Conservation (phyloP, 2,113 vertebrate genomes). For the Microtus montanus region DNA sequence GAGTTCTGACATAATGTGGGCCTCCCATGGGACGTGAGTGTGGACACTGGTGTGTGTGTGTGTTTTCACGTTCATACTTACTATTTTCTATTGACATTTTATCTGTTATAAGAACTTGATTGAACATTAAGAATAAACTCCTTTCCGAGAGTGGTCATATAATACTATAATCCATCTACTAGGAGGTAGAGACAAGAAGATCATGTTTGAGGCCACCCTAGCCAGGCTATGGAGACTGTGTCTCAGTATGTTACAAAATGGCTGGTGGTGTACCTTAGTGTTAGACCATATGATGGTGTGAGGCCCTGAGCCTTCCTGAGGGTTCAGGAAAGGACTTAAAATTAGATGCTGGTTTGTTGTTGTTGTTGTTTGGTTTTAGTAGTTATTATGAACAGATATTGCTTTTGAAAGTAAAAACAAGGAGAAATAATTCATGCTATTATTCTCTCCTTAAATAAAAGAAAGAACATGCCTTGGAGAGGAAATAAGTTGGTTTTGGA, state of each 20-base stretch:
- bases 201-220: neutral
- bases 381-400: constrained; percentile 10
- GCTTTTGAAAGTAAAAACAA: constrained; percentile 35
- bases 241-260: neutral
- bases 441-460: constrained; percentile 8
- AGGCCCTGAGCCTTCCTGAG: neutral
- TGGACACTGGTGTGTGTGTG: neutral
- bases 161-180: neutral
- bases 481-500: neutral
- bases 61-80: neutral
- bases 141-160: neutral
- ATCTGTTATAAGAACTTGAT: neutral
- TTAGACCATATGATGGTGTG: too few species aligned
- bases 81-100: constrained; percentile 29
- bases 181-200: neutral
- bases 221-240: neutral
- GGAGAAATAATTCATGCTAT: constrained; percentile 9
- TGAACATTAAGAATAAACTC: constrained; percentile 30
- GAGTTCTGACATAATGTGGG: neutral
- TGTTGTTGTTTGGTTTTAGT: neutral
- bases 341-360: neutral
- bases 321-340: neutral
- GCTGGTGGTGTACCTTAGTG: neutral
- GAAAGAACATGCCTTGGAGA: neutral
- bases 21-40: neutral